phyloP scores from a whole-genome alignment of 1,140 invertebrate species.

The Rhagoletis zephyria region DNA sequence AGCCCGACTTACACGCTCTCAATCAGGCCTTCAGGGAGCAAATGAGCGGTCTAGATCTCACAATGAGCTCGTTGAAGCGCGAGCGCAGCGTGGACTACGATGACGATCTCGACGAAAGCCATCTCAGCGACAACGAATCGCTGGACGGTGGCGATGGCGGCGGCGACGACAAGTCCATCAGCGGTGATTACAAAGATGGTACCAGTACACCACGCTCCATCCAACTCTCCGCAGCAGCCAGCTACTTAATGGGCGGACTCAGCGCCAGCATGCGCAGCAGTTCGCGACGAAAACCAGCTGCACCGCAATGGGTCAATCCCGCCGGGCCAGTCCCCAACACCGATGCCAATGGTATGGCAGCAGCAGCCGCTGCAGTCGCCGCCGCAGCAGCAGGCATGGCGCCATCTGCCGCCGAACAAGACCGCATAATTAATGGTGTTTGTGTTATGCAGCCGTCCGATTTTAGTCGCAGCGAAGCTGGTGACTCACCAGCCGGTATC shows the following conservation, averaged over 20 bases:
- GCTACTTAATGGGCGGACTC: slow-evolving; percentile 54
- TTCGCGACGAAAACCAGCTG: slow-evolving; percentile 88
- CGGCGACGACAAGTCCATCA: slow-evolving; percentile 74
- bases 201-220: slow-evolving; percentile 59
- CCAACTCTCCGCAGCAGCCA: slow-evolving; percentile 45
- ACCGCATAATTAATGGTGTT: slow-evolving; percentile 92
- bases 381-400: slow-evolving; percentile 18
- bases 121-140: slow-evolving; percentile 84
- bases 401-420: slow-evolving; percentile 74
- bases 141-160: slow-evolving; percentile 73
- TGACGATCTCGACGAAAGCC: slow-evolving; percentile 84
- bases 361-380: neutral
- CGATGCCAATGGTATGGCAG: slow-evolving; percentile 32
- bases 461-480: slow-evolving; percentile 88
- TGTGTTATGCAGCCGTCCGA: slow-evolving; percentile 83
- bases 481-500: slow-evolving; percentile 87
- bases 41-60: slow-evolving; percentile 84
- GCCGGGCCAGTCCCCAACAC: slow-evolving; percentile 73
- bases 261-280: slow-evolving; percentile 64
- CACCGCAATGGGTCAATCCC: slow-evolving; percentile 97
- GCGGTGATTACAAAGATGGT: slow-evolving; percentile 74
- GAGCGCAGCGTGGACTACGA: slow-evolving; percentile 82
- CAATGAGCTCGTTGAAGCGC: slow-evolving; percentile 82
- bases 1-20: slow-evolving; percentile 74
- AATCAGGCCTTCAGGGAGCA: slow-evolving; percentile 82